Evolutionary conservation across 2,888 invertebrate species (phyloP), one percentile per base, ranked within the genome.

Genomic region (Amphipoea lucens): DNA sequence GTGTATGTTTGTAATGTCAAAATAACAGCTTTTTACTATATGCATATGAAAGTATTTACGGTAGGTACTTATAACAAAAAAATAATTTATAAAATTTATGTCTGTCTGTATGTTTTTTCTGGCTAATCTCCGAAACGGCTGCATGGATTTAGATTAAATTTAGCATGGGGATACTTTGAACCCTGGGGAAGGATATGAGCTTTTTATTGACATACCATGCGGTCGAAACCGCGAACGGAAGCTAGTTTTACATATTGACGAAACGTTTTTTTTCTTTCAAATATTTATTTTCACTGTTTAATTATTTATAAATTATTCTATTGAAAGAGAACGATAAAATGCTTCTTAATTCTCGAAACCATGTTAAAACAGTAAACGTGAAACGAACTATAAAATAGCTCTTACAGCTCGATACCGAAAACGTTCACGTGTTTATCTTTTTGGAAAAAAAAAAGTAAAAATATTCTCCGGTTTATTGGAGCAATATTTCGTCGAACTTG

Each of bases 401-500:
- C 69, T 65, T 29, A 40, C 60, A 20, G 48, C 51, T 78, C 67
- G 67, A 76, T 73, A 78, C 74, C 67, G 79, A 75, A 72, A 84
- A 17, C 69, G 76, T 82, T 81, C 70, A 74, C 54, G n/a, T 76
- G 76, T 80, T 79, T 84, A 82, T 82, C 73, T 78, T 81, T 84
- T 69, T 68, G 14, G 51, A 73, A 84, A 74, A 81, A 29, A 29
- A 29, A 81, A 82, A 48, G 78, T 83, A 88, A 87, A 86, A 87
- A 89, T 82, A 87, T 87, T 73, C 74, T 69, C 65, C 76, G 72
- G 81, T 89, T 85, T 88, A 88, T 90, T 83, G 81, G 12, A 76
- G 85, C 78, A 76, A 90, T 90, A 87, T 89, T 87, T 88, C 83
- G 77, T 60, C 72, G 79, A 87, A 90, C 72, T 90, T 89, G 67